phyloP scores from a whole-genome alignment of 2,113 vertebrate genomes.

The Pontoporia blainvillei region DNA sequence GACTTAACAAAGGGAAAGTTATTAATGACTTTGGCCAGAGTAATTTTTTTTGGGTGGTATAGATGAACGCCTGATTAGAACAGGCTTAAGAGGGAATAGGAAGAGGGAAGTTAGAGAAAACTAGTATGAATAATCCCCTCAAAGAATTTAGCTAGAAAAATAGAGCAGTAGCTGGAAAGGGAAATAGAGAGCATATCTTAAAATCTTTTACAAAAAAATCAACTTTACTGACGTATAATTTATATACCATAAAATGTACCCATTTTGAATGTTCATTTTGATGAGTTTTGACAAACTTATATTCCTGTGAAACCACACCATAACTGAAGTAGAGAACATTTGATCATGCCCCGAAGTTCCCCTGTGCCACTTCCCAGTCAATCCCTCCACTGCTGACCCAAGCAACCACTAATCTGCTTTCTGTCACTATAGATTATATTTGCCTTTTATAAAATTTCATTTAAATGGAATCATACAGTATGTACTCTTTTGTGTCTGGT shows the following conservation, averaged over 20 bases:
- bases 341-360: neutral
- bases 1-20: neutral
- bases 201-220: constrained; percentile 9
- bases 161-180: neutral
- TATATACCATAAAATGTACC: neutral
- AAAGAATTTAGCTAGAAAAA: neutral
- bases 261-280: constrained; percentile 49
- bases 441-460: constrained; percentile 25
- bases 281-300: constrained; percentile 58
- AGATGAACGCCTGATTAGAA: neutral
- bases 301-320: constrained; percentile 21
- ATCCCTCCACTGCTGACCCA: neutral
- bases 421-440: constrained; percentile 34
- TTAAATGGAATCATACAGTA: constrained; percentile 45
- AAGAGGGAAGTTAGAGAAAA: neutral
- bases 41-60: neutral
- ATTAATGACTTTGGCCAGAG: neutral
- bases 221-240: neutral
- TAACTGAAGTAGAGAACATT: neutral
- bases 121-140: neutral
- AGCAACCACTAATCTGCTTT: constrained; percentile 33
- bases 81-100: neutral
- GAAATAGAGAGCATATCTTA: neutral
- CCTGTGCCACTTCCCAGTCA: neutral
- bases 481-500: neutral